Base-by-base conservation (phyloP, 2,113 vertebrate genomes). In the Pampusana beccarii region DNA sequence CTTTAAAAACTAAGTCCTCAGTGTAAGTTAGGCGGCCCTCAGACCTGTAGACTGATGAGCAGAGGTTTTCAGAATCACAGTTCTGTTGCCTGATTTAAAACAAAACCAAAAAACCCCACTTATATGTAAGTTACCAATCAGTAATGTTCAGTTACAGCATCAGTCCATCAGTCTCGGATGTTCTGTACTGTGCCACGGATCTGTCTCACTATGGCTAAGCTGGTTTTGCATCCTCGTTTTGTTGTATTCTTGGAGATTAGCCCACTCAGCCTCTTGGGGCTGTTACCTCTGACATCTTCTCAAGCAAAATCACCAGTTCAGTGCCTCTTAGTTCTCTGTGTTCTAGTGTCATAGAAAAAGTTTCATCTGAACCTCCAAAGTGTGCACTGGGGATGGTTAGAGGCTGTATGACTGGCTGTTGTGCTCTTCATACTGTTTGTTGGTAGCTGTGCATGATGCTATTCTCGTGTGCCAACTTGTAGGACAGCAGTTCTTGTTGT, bases 161-260 rank as follows among this genome's bases (percentile, higher is more conserved):
- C 4, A 5, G 1, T 86, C 62, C 46, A 0, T 72, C 67, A 33
- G 44, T 81, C 51, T 87, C 69, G 33, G 42, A 46, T 87, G 65
- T 51, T 84, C 66, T 87, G 60, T 44, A 5, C 86, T 48, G 25
- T 64, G 66, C 51, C 20, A 10, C 31, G 40, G 28, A 56, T 87
- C 31, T 0, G 1, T 78, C 42, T 66, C 0, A 0, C 40, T 66
- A 6, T 17, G 28, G 56, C 33, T 56, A 46, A 70, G 42, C 56
- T 10, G 0, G 2, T 78, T 84, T 54, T 81, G 9, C 44, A 20
- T 81, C 51, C 67, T 36, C 20, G 18, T 67, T 93, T 62, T 83
- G 48, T 40, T 87, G 69, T 70, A 33, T 78, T 46, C 38, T 71
- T 62, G 42, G 31, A 71, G 69, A 78, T 80, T 29, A 79, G 46